Evolutionary conservation across 2,113 vertebrate genomes (phyloP).

Genomic region (Myocastor coypus): DNA sequence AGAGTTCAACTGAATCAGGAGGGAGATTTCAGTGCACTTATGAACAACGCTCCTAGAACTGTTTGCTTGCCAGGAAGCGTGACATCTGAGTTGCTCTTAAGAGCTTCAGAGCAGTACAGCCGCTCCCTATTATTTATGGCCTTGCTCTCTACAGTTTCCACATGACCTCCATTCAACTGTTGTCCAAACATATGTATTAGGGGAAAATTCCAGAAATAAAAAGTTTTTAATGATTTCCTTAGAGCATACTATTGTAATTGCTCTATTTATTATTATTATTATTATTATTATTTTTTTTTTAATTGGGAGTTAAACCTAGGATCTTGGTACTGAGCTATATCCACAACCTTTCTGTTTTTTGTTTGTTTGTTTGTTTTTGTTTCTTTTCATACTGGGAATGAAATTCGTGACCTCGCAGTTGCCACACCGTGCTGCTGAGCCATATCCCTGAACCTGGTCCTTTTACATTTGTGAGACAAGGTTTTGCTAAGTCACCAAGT

Average conservation of each 20-base stretch:
- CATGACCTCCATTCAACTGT: neutral
- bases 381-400: neutral
- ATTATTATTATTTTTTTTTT: neutral
- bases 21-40: neutral
- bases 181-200: neutral
- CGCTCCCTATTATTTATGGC: too few relatives aligned
- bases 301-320: too few relatives aligned
- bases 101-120: neutral
- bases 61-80: constrained; percentile 18
- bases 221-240: neutral
- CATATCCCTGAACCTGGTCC: neutral
- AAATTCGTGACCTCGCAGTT: neutral
- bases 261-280: neutral
- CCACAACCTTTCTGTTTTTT: too few relatives aligned
- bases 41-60: neutral
- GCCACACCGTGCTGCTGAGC: neutral
- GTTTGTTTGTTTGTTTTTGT: too few relatives aligned
- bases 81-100: neutral
- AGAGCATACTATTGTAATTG: neutral
- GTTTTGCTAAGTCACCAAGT: neutral
- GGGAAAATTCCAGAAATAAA: neutral
- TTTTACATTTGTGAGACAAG: neutral
- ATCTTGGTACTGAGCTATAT: too few relatives aligned
- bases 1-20: neutral
- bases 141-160: neutral